Percentiles rank a stretch among this genome's conserved stretches.
These are phyloP conservation scores for Julus scandinavius DNA, from an alignment of 2,888 invertebrate species.

Conservation along the genomic window DNA sequence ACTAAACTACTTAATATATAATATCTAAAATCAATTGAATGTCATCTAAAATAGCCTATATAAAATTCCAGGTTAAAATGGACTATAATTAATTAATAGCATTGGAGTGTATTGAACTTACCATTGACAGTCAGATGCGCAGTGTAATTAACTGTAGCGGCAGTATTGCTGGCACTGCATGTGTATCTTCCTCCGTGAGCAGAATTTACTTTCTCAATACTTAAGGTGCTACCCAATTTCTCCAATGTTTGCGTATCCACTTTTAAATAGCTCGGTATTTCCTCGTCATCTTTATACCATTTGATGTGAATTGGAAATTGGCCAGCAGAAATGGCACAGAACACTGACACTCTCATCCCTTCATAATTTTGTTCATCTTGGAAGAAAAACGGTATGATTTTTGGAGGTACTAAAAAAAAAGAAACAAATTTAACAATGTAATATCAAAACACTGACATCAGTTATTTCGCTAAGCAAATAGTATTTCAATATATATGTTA, in stretches of 20 bases:
- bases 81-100: too few relatives aligned
- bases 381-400: slow-evolving; percentile 58
- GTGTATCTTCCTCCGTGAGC: slow-evolving; percentile 67
- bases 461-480: too few relatives aligned
- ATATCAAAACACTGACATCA: background rate
- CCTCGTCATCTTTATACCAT: slow-evolving; percentile 57
- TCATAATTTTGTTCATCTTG: slow-evolving; percentile 59
- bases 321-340: slow-evolving; percentile 57
- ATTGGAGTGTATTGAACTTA: slow-evolving; percentile 65
- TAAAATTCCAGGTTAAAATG: background rate
- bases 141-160: slow-evolving; percentile 80
- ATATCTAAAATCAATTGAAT: background rate
- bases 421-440: background rate
- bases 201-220: slow-evolving; percentile 57
- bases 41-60: background rate
- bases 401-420: slow-evolving; percentile 57
- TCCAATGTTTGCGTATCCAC: slow-evolving; percentile 57
- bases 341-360: slow-evolving; percentile 57
- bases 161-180: slow-evolving; percentile 89
- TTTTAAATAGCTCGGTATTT: slow-evolving; percentile 54
- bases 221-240: slow-evolving; percentile 58
- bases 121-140: slow-evolving; percentile 85
- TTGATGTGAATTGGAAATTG: slow-evolving; percentile 57
- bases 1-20: background rate
- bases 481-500: too few relatives aligned